phyloP scores from a whole-genome alignment of 1,140 invertebrate species.

The Eubasilissa regina region DNA sequence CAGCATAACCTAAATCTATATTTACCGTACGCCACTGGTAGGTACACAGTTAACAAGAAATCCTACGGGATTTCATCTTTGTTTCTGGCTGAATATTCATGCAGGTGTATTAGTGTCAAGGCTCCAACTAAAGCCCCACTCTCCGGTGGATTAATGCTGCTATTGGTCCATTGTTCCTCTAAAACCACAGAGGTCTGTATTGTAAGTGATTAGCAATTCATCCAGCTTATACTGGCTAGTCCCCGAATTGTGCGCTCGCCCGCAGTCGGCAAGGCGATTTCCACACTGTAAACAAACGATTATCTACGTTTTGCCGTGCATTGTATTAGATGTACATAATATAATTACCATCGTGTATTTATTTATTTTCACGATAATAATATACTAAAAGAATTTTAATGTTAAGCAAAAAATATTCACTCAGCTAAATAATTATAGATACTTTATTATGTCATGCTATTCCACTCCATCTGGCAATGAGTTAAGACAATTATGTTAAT shows the following conservation, averaged over 20 bases:
- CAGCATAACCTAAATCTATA: too few species aligned
- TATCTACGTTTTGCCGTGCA: too few species aligned
- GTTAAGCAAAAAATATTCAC: too few species aligned
- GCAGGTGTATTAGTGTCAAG: constrained; percentile 43
- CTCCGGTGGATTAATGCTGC: constrained; percentile 18
- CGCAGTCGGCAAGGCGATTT: background rate
- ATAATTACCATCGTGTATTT: too few species aligned
- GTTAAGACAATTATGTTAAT: too few species aligned
- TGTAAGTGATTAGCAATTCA: constrained; percentile 56
- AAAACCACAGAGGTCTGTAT: constrained; percentile 33
- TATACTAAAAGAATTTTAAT: too few species aligned
- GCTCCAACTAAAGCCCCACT: constrained; percentile 18
- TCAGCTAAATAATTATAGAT: too few species aligned
- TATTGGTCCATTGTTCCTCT: constrained; percentile 29
- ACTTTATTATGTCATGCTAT: too few species aligned
- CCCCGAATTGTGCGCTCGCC: constrained; percentile 41
- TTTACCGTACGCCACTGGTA: too few species aligned
- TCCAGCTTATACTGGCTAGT: constrained; percentile 54
- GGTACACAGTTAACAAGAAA: background rate
- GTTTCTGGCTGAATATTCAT: constrained; percentile 47
- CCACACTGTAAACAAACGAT: background rate
- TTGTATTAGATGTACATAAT: too few species aligned
- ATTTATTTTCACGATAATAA: too few species aligned
- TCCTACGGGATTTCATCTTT: constrained; percentile 25
- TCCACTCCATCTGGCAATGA: too few species aligned